Evolutionary conservation across 2,888 invertebrate species (phyloP).

Genomic region (Fabriciana adippe): DNA sequence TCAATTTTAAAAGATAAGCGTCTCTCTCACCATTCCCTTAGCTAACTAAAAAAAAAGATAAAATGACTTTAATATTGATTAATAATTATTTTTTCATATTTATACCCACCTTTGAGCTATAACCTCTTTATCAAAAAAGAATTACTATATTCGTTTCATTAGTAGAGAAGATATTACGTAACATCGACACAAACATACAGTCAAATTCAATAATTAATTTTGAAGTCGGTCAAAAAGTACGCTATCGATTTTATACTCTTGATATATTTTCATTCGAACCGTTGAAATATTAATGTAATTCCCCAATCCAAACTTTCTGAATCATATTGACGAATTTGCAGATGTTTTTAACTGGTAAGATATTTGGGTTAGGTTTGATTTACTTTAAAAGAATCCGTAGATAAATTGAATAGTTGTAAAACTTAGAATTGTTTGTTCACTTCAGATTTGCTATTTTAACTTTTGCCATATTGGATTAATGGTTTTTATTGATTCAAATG

Average conservation of each 20-base stretch:
- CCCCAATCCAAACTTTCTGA: conserved; percentile 43
- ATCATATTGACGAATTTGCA: conserved; percentile 31
- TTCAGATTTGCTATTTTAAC: conserved; percentile 11
- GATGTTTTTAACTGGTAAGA: conserved; percentile 13
- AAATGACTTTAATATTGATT: no score
- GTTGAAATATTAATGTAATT: conserved; percentile 45
- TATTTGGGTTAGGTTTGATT: conserved; percentile 6
- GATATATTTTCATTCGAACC: conserved; percentile 44
- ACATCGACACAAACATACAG: no score
- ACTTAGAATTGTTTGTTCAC: conserved; percentile 6
- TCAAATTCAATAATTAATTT: no score
- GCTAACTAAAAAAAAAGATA: no score
- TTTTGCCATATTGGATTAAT: conserved; percentile 5
- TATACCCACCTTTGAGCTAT: no score
- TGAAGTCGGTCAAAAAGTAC: conserved; percentile 2
- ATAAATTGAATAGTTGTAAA: conserved; percentile 11
- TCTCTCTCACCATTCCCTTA: no score
- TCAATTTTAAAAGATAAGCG: no score
- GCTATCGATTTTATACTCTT: conserved; percentile 39
- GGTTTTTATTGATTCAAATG: conserved; percentile 4
- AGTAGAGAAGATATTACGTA: no score
- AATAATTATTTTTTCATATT: no score
- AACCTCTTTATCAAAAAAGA: no score
- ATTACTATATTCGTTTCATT: no score
- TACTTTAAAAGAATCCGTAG: conserved; percentile 8